Evolutionary conservation across 2,113 vertebrate species (phyloP), one percentile per base, ranked within the genome.

Genomic region (Phalacrocorax aristotelis): DNA sequence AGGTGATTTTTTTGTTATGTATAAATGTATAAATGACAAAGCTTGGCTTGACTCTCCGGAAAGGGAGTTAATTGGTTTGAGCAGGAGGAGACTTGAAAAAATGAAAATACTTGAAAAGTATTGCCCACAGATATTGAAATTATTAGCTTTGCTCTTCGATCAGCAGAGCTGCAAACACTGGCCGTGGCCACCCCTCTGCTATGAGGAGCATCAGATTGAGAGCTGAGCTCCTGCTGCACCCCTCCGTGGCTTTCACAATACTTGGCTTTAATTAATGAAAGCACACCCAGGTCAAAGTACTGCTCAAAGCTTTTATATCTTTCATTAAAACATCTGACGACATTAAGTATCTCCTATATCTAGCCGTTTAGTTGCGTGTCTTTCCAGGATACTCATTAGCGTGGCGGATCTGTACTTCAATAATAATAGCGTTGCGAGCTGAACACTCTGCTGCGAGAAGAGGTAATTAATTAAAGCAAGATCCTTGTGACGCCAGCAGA

Each of bases 251-350:
- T 69, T 79, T 32, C 34, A 19, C 23, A 27, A 7, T 9, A 27
- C 32, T 85, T 97, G 54, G 32, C 20, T 86, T 25, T 57, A 78
- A 71, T 89, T 89, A 89, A 55, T 49, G 40, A 46, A 46, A 92
- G 46, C 44, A 30, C 25, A 5, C 22, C 38, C 44, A 40, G 68
- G 58, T 69, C 72, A 74, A 80, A 51, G 17, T 4, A 34, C 2
- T 2, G 7, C 70, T 65, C 52, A 8, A 79, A 95, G 75, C 70
- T 79, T 86, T 7, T 13, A 0, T 34, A 9, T 60, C 91, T 90
- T 58, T 85, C 34, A 19, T 79, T 75, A 60, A 36, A 83, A 29
- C 32, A 34, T 36, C n/a, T 64, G 52, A 52, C 0, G 4, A 27
- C 11, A 16, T 54, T 9, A 79, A 51, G 19, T 5, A 38, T 66